Evolutionary conservation across 2,888 invertebrate genomes (phyloP).

Genomic region (Ephialtes manifestator): DNA sequence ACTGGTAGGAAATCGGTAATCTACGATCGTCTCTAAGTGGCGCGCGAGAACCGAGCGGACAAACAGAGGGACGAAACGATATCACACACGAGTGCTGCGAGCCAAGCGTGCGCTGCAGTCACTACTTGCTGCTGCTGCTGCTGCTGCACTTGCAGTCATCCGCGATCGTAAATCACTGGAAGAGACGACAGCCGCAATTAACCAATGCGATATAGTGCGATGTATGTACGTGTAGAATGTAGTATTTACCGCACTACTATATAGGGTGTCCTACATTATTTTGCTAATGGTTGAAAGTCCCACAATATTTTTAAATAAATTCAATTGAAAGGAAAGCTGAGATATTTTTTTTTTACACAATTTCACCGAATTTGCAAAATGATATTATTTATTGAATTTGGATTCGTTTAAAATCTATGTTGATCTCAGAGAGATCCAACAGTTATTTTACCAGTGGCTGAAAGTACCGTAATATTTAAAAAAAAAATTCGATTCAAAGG

Average conservation of each 20-base stretch:
- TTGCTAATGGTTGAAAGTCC: background rate
- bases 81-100: conserved; percentile 62
- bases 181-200: conserved; percentile 81
- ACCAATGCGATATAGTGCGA: conserved; percentile 78
- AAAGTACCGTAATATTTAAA: too few relatives aligned
- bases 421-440: too few relatives aligned
- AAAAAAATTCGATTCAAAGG: too few relatives aligned
- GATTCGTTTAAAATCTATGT: too few relatives aligned
- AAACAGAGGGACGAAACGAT: conserved; percentile 72
- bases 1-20: conserved; percentile 73
- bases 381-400: too few relatives aligned
- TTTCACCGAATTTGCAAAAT: too few relatives aligned
- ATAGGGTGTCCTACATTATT: conserved; percentile 19
- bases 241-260: background rate
- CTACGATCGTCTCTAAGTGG: conserved; percentile 72
- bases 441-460: too few relatives aligned
- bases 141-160: conserved; percentile 65
- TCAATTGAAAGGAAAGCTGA: too few relatives aligned
- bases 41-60: conserved; percentile 56
- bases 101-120: conserved; percentile 32
- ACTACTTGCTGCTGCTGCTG: background rate
- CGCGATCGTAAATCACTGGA: conserved; percentile 76
- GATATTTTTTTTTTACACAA: too few relatives aligned
- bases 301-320: too few relatives aligned
- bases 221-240: conserved; percentile 36